Evolutionary conservation across 2,113 vertebrate species (phyloP).

Genomic region (Alexandromys fortis): DNA sequence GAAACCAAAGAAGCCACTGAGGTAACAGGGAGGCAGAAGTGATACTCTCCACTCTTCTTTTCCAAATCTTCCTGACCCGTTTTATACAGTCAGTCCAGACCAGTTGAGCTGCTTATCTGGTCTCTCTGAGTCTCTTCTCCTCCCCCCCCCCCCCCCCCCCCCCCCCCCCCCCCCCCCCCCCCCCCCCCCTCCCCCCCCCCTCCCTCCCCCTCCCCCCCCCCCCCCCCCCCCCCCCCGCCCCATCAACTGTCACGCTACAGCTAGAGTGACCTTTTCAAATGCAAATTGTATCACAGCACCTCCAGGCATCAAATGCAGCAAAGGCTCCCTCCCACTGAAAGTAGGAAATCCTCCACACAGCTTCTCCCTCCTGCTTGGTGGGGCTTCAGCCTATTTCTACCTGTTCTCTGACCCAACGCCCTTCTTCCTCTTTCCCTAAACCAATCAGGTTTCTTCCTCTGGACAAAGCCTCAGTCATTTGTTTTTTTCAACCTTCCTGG

Average conservation of each 20-base stretch:
- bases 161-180: too few species aligned
- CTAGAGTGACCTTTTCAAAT: slow-evolving; percentile 59
- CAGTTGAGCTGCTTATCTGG: background rate
- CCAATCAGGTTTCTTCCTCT: background rate
- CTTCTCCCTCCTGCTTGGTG: background rate
- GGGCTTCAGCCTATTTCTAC: background rate
- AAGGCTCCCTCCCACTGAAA: background rate
- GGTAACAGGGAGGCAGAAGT: background rate
- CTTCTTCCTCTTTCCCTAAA: background rate
- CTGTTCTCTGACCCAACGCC: background rate
- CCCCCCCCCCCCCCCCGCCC: too few species aligned
- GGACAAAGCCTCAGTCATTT: background rate
- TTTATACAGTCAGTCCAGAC: background rate
- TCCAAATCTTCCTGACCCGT: background rate
- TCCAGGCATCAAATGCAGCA: slow-evolving; percentile 27
- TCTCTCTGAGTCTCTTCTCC: background rate
- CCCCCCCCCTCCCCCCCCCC: too few species aligned
- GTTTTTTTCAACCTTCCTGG: background rate
- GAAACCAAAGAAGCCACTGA: background rate
- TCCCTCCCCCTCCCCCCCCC: too few species aligned
- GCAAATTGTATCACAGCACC: background rate
- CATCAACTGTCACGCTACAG: background rate
- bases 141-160: too few species aligned
- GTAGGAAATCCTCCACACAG: background rate
- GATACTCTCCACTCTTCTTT: background rate